phyloP scores from a whole-genome alignment of 2,888 invertebrate genomes.

The Dicyrtoma fusca region DNA sequence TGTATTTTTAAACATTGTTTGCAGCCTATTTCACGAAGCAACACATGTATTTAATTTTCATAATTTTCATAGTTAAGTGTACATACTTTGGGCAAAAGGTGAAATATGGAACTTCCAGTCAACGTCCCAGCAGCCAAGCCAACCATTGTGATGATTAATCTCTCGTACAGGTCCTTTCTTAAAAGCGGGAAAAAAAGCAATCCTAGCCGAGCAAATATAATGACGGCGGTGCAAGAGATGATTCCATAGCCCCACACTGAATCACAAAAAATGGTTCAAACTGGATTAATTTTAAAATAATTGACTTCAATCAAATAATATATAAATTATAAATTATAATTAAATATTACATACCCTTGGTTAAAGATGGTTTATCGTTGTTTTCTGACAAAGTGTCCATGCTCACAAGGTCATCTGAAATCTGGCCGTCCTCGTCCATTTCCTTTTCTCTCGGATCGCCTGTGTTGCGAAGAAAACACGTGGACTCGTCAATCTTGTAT shows the following conservation, averaged over 20 bases:
- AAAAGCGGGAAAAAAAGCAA: slow-evolving; percentile 23
- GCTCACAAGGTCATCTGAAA: slow-evolving; percentile 4
- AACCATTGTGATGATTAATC: slow-evolving; percentile 27
- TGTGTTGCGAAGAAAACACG: neutral
- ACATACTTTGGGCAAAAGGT: slow-evolving; percentile 27
- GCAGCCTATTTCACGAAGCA: too few species aligned
- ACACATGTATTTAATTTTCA: neutral
- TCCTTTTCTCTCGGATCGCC: neutral
- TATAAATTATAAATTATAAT: neutral
- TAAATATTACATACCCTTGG: slow-evolving; percentile 5
- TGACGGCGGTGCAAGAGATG: slow-evolving; percentile 16
- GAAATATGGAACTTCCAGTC: slow-evolving; percentile 31
- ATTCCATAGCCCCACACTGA: slow-evolving; percentile 33
- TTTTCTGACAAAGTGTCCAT: neutral
- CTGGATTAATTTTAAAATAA: neutral
- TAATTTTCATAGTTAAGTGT: neutral
- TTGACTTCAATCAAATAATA: neutral
- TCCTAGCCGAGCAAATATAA: slow-evolving; percentile 25
- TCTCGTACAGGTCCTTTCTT: slow-evolving; percentile 27
- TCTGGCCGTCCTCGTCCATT: slow-evolving; percentile 4
- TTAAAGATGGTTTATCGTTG: slow-evolving; percentile 4
- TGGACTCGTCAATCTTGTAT: slow-evolving; percentile 11
- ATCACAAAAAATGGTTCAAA: neutral
- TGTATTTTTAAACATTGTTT: too few species aligned
- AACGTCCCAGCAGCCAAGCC: slow-evolving; percentile 34